Base-by-base conservation (phyloP, 1,140 invertebrate genomes). In the Tetragonula clypearis region DNA sequence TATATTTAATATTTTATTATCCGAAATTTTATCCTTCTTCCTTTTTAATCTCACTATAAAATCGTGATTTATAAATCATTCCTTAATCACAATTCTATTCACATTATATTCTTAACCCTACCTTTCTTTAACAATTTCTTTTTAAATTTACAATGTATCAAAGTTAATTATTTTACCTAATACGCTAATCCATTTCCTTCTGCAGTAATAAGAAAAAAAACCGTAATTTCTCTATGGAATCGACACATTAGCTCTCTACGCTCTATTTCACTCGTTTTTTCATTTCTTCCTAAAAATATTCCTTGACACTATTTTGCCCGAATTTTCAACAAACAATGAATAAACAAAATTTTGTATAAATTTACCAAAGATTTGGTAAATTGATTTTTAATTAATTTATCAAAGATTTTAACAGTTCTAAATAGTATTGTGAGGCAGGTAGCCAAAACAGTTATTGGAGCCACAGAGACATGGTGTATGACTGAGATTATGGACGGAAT, bases 391-490 rank as follows among this genome's bases (percentile, higher is more conserved):
- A 49, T 21, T 6, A 75, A 26, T 30, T n/a, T 58, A 26, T 71
- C 21, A 58, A 56, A 79, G 11, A 1, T 1, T 35, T 17, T 68
- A 30, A 74, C 41, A 15, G 14, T 82, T 77, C 90, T 79, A 94
- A 84, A 94, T 84, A 49, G 86, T 72, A 88, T 88, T 88, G 91
- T 94, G 92, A 23, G 94, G 94, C 85, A 95, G 87, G 84, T 92
- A 95, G 35, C 88, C 89, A 58, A 83, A 49, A 86, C 94, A 95
- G 87, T 89, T 90, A 12, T 49, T 71, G n/a, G 92, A 92, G 62
- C 91, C 90, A 82, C 94, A 95, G 60, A 92, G 87, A 82, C 94
- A 95, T 21, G 80, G 86, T 69, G 93, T 94, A 23, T 92, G 92
- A 81, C 94, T 95, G 15, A 91, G 84, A 90, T 77, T 87, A 21